These are phyloP conservation scores for Strix aluco DNA, from an alignment of 2,113 vertebrate genomes.

Conservation along the genomic window DNA sequence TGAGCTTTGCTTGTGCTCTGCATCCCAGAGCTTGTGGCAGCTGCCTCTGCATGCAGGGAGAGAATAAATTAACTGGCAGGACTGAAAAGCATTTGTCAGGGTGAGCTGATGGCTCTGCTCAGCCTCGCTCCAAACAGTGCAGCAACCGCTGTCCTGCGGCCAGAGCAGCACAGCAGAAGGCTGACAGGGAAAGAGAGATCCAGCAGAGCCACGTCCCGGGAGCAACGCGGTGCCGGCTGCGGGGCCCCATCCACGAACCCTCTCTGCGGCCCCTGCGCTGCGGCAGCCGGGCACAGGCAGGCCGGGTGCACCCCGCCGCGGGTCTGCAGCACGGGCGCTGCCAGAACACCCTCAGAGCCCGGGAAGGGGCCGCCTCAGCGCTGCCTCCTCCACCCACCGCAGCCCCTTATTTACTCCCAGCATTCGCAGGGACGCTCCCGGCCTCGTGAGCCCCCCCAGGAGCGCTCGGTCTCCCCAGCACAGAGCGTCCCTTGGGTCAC, in stretches of 20 bases:
- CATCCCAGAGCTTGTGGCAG: neutral
- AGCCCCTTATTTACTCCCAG: neutral
- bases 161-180: neutral
- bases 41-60: neutral
- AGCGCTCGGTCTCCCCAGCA: rapidly evolving
- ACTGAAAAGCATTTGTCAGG: neutral
- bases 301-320: too few species aligned
- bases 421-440: rapidly evolving
- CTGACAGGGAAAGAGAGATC: neutral
- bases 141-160: neutral
- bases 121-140: neutral
- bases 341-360: rapidly evolving
- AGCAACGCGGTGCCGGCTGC: neutral
- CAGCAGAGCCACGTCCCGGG: neutral
- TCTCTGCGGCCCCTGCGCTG: neutral
- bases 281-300: neutral
- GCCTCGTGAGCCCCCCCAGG: neutral
- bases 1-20: neutral
- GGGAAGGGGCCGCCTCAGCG: neutral
- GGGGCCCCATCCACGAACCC: neutral
- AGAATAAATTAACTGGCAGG: neutral
- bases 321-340: neutral
- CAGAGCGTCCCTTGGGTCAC: neutral
- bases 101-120: rapidly evolving
- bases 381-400: neutral